Base-by-base conservation (phyloP, 2,797 vertebrate genomes). In the Menidia menidia region DNA sequence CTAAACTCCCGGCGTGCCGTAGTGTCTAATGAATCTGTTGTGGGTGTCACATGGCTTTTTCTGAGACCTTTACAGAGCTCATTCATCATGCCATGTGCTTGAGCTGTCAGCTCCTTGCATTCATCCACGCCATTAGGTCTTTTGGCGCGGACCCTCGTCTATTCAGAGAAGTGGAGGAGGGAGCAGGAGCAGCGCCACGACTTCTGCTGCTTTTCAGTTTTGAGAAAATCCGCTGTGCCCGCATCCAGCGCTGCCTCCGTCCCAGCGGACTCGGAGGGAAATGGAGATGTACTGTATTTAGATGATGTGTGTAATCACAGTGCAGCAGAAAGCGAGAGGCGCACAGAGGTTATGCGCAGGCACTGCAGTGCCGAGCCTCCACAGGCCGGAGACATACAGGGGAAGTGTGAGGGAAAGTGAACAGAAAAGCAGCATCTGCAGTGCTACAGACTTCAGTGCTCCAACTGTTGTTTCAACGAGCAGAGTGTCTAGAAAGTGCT, bases 291-390 rank as follows among this genome's bases (percentile, higher is more conserved):
- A 19, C 60, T 48, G 60, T 80, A 78, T 88, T 84, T 48, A 84
- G 80, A 84, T 84, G 67, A 81, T 79, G 63, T 79, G 79, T 78
- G 67, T 79, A 86, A 88, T 85, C 71, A 86, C 79, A 60, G 77
- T 68, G 72, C 86, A 80, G 82, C 55, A 71, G 71, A 82, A 60
- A 69, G 68, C 32, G 12, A 72, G 71, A 33, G 64, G 78, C 33
- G 25, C 43, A 53, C 73, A 61, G 66, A 73, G 88, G 79, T 82
- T 77, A 75, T 71, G 69, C 53, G 39, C 83, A 81, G 84, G 83
- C 81, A 82, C 87, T 90, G 84, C 85, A 86, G 82, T 68, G 57
- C 71, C 77, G 87, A 80, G 71, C 64, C 81, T 81, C 84, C 78
- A 64, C 72, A 76, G 80, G 62, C 54, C 71, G 64, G 69, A 71